Conservation (phyloP, 2,113 vertebrate species). For the Condylura cristata region DNA sequence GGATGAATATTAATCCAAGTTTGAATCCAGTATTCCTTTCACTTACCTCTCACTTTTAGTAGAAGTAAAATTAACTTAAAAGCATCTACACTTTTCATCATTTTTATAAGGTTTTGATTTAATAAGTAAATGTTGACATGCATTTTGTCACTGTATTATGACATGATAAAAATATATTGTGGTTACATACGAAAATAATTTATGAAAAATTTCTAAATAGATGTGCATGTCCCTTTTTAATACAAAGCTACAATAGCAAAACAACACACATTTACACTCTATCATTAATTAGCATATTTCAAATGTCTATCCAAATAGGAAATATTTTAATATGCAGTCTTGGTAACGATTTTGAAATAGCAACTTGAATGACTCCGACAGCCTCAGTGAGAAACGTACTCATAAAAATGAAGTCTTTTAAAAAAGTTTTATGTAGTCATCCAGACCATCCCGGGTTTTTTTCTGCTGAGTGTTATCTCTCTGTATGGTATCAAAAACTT, state of each 20-base stretch:
- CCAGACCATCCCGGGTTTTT: too few species aligned
- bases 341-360: conserved; percentile 24
- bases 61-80: conserved; percentile 53
- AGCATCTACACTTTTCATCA: conserved; percentile 49
- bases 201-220: conserved; percentile 43
- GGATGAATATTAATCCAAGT: conserved; percentile 64
- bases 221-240: background rate
- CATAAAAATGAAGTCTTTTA: background rate
- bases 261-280: conserved; percentile 51
- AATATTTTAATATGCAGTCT: conserved; percentile 65
- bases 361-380: background rate
- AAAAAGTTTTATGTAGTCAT: background rate
- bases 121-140: conserved; percentile 51
- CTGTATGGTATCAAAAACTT: background rate
- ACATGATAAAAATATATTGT: conserved; percentile 32
- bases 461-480: background rate
- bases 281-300: conserved; percentile 67
- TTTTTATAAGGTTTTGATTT: conserved; percentile 56
- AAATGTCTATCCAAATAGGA: conserved; percentile 58
- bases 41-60: conserved; percentile 38
- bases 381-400: background rate
- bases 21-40: background rate
- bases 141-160: conserved; percentile 42
- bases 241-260: conserved; percentile 49
- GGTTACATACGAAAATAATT: conserved; percentile 62